Evolutionary conservation across 2,888 invertebrate genomes (phyloP), one percentile per base, ranked within the genome.

Genomic region (Phaonia tiefii): DNA sequence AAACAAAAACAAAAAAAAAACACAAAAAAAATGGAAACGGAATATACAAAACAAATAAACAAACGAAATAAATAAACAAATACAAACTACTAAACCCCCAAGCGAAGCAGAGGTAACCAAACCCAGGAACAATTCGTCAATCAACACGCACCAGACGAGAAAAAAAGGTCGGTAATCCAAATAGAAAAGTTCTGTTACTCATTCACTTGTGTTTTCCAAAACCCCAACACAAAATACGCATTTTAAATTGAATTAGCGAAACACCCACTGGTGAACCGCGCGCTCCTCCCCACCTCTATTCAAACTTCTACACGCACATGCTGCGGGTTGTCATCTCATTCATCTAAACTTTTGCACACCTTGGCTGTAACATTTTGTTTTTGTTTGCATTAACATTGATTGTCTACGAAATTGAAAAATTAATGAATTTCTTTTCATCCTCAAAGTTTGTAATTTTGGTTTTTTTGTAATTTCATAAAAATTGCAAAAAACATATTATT

Each of bases 101-200:
- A 39, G 5, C n/a, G 39, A 54, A 69, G 25, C 13, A 42, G 25
- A n/a, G n/a, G n/a, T n/a, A n/a, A n/a, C n/a, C 42, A 56, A 70
- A 66, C 25, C 25, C 3, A 65, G 31, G 31, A 56, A 4, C 31
- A 3, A 39, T n/a, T 22, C 44, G 7, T 44, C 39, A 65, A 65
- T n/a, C n/a, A 42, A 44, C 20, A 13, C 22, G 13, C 25, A 42
- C 20, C 31, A 26, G 31, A 44, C 22, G 11, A 22, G 13, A 13
- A 31, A 25, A 72, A 56, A 77, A 77, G 77, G 77, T 77, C 65
- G 22, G 71, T 75, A 15, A 2, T 31, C 3, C 3, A 3, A 31
- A 31, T 31, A 31, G 31, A 13, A 20, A 22, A 65, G 44, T 63
- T 54, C 5, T 11, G 63, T 31, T 17, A 42, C 11, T 13, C 20